Evolutionary conservation across 1,140 invertebrate species (phyloP).

Genomic region (Drosophila aff.): DNA sequence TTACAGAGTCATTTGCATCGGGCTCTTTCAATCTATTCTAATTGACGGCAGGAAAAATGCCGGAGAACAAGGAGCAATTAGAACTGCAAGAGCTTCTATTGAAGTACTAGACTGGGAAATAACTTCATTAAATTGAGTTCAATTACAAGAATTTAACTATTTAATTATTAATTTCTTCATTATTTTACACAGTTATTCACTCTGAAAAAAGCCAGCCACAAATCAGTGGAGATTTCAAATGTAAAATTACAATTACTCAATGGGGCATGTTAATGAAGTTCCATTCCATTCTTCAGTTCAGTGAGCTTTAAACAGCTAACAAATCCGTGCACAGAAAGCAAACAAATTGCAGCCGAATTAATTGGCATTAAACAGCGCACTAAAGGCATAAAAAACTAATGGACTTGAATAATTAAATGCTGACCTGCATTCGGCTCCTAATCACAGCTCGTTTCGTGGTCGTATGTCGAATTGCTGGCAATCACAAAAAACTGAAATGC

Average conservation of each 20-base stretch:
- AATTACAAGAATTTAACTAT: conserved; percentile 9
- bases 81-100: background rate
- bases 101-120: background rate
- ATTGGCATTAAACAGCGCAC: conserved; percentile 38
- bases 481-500: conserved; percentile 15
- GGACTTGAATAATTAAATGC: conserved; percentile 47
- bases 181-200: background rate
- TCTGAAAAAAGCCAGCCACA: background rate
- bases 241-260: conserved; percentile 13
- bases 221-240: conserved; percentile 7
- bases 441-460: conserved; percentile 21
- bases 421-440: conserved; percentile 43
- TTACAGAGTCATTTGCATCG: conserved; percentile 47
- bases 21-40: conserved; percentile 35
- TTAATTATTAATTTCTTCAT: conserved; percentile 9
- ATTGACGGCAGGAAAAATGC: conserved; percentile 10
- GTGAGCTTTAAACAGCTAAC: background rate
- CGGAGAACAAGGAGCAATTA: background rate
- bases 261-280: conserved; percentile 6
- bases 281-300: background rate
- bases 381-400: conserved; percentile 45
- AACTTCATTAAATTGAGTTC: conserved; percentile 1
- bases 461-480: conserved; percentile 6
- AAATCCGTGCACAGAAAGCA: conserved; percentile 18
- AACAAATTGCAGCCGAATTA: conserved; percentile 34